phyloP scores from a whole-genome alignment of 2,888 invertebrate genomes.

The Macropis europaea region DNA sequence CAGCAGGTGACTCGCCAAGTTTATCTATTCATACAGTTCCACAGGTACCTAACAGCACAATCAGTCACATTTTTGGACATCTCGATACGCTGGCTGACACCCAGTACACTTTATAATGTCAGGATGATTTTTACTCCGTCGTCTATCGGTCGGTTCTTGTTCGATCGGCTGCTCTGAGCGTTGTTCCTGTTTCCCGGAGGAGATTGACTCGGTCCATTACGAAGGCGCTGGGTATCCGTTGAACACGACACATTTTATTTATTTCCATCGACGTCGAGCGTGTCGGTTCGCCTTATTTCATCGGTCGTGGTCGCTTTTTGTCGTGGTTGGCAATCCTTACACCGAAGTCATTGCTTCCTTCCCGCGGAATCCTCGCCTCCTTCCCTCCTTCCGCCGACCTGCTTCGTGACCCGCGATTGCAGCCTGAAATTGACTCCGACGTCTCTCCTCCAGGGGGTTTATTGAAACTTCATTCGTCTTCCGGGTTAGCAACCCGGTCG shows the following conservation, averaged over 20 bases:
- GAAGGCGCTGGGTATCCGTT: slow-evolving; percentile 31
- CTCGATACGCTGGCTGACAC: slow-evolving; percentile 1
- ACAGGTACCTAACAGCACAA: too few species aligned
- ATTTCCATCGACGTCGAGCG: slow-evolving; percentile 36
- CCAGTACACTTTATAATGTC: slow-evolving; percentile 26
- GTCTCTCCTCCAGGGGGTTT: slow-evolving; percentile 52
- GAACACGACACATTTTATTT: slow-evolving; percentile 58
- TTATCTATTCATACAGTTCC: too few species aligned
- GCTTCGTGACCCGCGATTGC: slow-evolving; percentile 54
- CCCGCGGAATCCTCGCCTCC: slow-evolving; percentile 7
- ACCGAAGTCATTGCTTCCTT: slow-evolving; percentile 47
- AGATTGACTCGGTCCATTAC: slow-evolving; percentile 64
- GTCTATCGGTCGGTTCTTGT: slow-evolving; percentile 49
- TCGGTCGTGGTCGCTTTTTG: slow-evolving; percentile 38
- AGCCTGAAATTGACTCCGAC: slow-evolving; percentile 59
- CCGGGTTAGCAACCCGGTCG: slow-evolving; percentile 12
- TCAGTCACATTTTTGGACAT: too few species aligned
- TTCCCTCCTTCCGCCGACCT: slow-evolving; percentile 30
- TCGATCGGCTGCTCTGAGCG: slow-evolving; percentile 52
- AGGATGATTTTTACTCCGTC: slow-evolving; percentile 49
- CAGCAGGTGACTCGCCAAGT: too few species aligned
- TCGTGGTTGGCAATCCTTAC: slow-evolving; percentile 44
- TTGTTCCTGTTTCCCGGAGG: slow-evolving; percentile 15
- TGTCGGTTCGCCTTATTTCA: slow-evolving; percentile 32
- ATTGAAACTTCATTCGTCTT: slow-evolving; percentile 59